A percentile compares a stretch with the other conserved stretches of the same genome.
Evolutionary conservation across 2,113 vertebrate species (phyloP).

Genomic region (Nothobranchius kuhntae): DNA sequence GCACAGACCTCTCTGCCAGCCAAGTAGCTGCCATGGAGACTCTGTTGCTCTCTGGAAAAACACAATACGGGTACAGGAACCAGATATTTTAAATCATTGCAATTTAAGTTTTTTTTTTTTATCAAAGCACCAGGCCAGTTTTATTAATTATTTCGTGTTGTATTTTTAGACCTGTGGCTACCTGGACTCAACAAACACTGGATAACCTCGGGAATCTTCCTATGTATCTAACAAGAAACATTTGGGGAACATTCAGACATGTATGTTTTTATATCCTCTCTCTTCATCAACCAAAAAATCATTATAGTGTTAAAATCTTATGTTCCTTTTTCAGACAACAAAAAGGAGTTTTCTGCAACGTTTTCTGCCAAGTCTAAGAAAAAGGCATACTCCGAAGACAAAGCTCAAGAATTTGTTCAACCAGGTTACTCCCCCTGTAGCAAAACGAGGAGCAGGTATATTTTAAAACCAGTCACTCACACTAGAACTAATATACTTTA

Average conservation of each 20-base stretch:
- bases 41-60: slow-evolving; percentile 53
- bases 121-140: slow-evolving; percentile 17
- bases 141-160: neutral
- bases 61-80: slow-evolving; percentile 53
- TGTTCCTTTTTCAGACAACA: slow-evolving; percentile 36
- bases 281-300: neutral
- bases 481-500: neutral
- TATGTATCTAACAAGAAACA: neutral
- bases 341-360: slow-evolving; percentile 44
- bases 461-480: neutral
- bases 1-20: slow-evolving; percentile 51
- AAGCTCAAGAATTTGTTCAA: slow-evolving; percentile 56
- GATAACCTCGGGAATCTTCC: neutral
- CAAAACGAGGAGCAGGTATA: slow-evolving; percentile 51
- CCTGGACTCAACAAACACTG: neutral
- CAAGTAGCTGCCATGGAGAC: slow-evolving; percentile 64
- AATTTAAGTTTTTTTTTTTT: neutral
- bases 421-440: neutral
- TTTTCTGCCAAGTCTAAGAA: slow-evolving; percentile 44
- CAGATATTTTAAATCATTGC: neutral
- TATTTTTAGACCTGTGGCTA: slow-evolving; percentile 30
- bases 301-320: neutral
- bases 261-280: neutral
- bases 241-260: neutral
- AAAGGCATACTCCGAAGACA: slow-evolving; percentile 17